Percentiles rank a stretch among this genome's conserved stretches.
Evolutionary conservation across 2,113 vertebrate species (phyloP).

Genomic region (Siniperca knerii): DNA sequence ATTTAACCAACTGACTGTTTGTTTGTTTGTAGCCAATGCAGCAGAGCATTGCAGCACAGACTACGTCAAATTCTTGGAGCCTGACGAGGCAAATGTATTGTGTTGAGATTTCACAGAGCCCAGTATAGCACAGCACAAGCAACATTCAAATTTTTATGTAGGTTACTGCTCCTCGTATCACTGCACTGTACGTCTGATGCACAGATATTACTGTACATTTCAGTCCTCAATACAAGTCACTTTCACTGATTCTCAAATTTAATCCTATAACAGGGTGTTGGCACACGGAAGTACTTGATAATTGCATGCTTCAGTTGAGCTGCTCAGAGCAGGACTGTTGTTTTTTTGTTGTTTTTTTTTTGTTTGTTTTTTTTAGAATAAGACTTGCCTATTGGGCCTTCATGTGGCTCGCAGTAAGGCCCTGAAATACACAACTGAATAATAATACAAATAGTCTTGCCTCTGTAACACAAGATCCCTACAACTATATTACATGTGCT

Average conservation of each 20-base stretch:
- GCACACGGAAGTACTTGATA: background rate
- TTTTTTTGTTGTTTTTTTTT: too few relatives aligned
- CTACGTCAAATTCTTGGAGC: background rate
- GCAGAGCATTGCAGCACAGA: slow-evolving; percentile 1
- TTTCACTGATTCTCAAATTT: background rate
- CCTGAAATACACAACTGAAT: background rate
- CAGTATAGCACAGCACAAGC: background rate
- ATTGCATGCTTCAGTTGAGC: background rate
- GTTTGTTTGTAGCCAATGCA: slow-evolving; percentile 25
- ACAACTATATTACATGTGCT: background rate
- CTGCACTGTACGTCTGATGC: background rate
- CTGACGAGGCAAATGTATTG: slow-evolving; percentile 22
- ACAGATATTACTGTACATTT: background rate
- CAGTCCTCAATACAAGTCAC: background rate
- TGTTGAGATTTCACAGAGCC: slow-evolving; percentile 22
- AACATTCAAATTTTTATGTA: background rate
- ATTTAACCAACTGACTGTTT: background rate
- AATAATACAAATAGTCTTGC: background rate
- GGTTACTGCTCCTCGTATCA: background rate
- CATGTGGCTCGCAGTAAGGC: background rate
- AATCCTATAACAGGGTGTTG: background rate
- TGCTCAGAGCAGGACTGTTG: background rate
- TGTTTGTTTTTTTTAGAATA: too few relatives aligned
- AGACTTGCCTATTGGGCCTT: background rate
- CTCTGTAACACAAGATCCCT: background rate